These are phyloP conservation scores for Bettongia penicillata DNA, from an alignment of 2,113 vertebrate species.

Conservation along the genomic window DNA sequence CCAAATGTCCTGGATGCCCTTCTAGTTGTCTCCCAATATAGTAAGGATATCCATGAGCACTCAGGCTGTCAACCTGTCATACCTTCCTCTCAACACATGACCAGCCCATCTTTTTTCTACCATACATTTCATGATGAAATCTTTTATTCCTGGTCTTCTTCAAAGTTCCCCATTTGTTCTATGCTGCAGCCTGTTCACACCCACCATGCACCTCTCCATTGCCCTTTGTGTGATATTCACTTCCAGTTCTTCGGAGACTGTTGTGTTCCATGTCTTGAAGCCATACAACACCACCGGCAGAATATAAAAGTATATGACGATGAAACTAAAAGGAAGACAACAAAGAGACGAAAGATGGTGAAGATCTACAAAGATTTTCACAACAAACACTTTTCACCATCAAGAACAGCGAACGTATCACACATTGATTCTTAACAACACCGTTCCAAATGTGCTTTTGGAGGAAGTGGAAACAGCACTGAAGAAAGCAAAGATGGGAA, in stretches of 20 bases:
- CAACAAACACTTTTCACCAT: neutral
- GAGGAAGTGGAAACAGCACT: neutral
- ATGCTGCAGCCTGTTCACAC: neutral
- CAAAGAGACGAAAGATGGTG: neutral
- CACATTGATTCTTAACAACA: neutral
- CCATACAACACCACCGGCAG: neutral
- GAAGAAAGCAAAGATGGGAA: neutral
- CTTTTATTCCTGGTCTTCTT: neutral
- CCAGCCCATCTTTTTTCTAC: neutral
- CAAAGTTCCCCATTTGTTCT: neutral
- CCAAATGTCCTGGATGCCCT: neutral
- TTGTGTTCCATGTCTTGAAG: neutral
- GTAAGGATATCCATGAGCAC: neutral
- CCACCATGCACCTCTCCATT: slow-evolving; percentile 1
- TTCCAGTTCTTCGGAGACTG: slow-evolving; percentile 2
- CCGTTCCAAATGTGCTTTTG: neutral
- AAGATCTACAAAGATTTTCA: neutral
- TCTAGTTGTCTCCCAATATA: neutral
- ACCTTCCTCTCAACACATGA: neutral
- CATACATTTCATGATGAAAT: neutral
- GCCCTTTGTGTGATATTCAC: neutral
- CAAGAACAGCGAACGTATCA: neutral
- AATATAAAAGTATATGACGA: neutral
- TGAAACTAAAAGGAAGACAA: neutral
- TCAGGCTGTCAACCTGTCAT: neutral